Percentiles rank a stretch among this genome's conserved stretches.
phyloP scores from a whole-genome alignment of 1,140 invertebrate genomes.

The Eriosoma lanigerum region DNA sequence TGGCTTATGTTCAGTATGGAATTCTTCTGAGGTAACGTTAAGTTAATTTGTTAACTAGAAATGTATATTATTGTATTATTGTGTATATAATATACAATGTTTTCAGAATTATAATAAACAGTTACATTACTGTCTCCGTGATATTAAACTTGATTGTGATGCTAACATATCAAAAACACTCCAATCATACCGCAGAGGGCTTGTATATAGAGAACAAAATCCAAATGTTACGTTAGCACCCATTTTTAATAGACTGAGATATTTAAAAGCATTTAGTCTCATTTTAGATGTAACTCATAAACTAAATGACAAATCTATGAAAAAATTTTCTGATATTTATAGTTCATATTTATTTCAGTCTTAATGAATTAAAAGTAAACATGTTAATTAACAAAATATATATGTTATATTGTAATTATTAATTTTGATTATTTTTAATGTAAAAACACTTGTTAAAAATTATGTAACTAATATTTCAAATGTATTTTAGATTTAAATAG shows the following conservation, averaged over 20 bases:
- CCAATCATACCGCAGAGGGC: constrained; percentile 38
- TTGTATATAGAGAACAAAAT: constrained; percentile 34
- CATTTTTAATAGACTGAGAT: constrained; percentile 32
- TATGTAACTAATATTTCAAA: background rate
- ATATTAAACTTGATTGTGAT: constrained; percentile 39
- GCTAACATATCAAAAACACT: constrained; percentile 39
- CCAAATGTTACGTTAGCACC: constrained; percentile 30
- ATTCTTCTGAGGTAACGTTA: constrained; percentile 53
- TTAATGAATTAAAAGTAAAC: background rate
- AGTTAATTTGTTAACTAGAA: background rate
- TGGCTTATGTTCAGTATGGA: constrained; percentile 53
- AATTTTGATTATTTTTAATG: background rate
- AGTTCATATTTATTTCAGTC: constrained; percentile 16
- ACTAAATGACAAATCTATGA: constrained; percentile 24
- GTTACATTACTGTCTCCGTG: constrained; percentile 18
- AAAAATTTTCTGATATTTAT: constrained; percentile 39
- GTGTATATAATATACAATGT: background rate
- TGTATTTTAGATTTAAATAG: constrained; percentile 16
- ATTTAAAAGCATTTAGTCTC: constrained; percentile 43
- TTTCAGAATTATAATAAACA: constrained; percentile 37
- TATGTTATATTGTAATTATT: background rate
- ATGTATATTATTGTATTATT: background rate
- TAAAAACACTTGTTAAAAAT: constrained; percentile 30
- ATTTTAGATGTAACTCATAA: constrained; percentile 44
- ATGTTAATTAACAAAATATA: background rate